Evolutionary conservation across 2,888 invertebrate genomes (phyloP).

Genomic region (Leucophenga maculata): DNA sequence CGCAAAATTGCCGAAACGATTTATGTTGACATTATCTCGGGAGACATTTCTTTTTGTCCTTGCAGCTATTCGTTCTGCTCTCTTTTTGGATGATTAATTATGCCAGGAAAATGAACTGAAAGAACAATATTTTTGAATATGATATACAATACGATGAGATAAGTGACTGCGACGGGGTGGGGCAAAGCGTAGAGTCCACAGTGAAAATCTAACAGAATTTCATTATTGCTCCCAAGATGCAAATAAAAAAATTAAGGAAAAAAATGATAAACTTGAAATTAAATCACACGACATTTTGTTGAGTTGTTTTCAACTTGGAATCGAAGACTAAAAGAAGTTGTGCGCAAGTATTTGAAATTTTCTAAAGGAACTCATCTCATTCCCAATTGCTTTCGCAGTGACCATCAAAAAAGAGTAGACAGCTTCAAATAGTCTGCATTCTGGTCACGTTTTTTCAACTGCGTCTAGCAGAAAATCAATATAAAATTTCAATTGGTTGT

Average conservation of each 20-base stretch:
- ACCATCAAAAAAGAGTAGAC: too few relatives aligned
- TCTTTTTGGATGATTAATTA: conserved; percentile 54
- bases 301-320: background rate
- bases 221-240: conserved; percentile 22
- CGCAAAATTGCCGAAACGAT: conserved; percentile 71
- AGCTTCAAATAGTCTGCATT: too few relatives aligned
- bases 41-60: conserved; percentile 59
- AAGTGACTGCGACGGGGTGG: background rate
- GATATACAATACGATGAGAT: conserved; percentile 42
- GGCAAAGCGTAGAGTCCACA: background rate
- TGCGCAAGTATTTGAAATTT: too few relatives aligned
- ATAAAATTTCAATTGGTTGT: too few relatives aligned
- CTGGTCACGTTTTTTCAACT: too few relatives aligned
- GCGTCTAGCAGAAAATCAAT: too few relatives aligned
- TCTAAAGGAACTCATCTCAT: too few relatives aligned
- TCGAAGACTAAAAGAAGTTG: too few relatives aligned
- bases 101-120: conserved; percentile 41
- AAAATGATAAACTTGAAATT: conserved; percentile 20
- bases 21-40: conserved; percentile 72
- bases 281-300: background rate
- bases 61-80: conserved; percentile 11
- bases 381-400: too few relatives aligned
- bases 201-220: background rate
- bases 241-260: conserved; percentile 1
- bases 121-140: conserved; percentile 67